A percentile compares a stretch with the other conserved stretches of the same genome.
These are phyloP conservation scores for Sylvia borin DNA, from an alignment of 2,797 vertebrate species.

Conservation along the genomic window DNA sequence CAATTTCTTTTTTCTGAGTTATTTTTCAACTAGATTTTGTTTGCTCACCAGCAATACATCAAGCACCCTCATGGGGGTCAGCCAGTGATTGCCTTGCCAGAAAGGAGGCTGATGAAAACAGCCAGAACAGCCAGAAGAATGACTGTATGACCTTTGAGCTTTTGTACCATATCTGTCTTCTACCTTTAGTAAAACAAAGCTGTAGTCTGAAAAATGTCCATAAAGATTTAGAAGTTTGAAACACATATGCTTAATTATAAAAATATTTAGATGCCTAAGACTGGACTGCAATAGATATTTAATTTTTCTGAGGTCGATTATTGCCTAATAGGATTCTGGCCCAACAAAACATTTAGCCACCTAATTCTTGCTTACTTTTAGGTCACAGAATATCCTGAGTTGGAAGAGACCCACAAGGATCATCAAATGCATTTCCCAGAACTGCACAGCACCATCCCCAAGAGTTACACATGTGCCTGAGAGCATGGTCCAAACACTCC, in stretches of 20 bases:
- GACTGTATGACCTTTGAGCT: neutral
- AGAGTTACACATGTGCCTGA: neutral
- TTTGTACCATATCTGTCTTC: neutral
- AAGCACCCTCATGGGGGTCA: neutral
- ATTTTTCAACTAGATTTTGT: neutral
- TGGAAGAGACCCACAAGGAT: neutral
- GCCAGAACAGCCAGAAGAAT: neutral
- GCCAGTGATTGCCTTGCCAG: neutral
- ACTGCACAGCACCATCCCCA: neutral
- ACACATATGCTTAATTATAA: neutral
- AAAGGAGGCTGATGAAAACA: neutral
- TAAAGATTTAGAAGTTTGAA: neutral
- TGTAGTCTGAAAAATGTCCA: neutral
- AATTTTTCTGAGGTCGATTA: neutral
- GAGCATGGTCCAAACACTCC: neutral
- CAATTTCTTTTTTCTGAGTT: neutral
- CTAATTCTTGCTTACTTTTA: neutral
- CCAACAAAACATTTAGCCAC: neutral
- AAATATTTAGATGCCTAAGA: neutral
- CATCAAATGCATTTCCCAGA: neutral
- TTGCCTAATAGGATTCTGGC: neutral
- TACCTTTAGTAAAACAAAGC: neutral
- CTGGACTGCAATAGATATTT: neutral
- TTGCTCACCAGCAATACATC: neutral
- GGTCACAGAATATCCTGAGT: neutral